These are phyloP conservation scores for Trachelus iudaicus DNA, from an alignment of 2,888 invertebrate species.

Conservation along the genomic window DNA sequence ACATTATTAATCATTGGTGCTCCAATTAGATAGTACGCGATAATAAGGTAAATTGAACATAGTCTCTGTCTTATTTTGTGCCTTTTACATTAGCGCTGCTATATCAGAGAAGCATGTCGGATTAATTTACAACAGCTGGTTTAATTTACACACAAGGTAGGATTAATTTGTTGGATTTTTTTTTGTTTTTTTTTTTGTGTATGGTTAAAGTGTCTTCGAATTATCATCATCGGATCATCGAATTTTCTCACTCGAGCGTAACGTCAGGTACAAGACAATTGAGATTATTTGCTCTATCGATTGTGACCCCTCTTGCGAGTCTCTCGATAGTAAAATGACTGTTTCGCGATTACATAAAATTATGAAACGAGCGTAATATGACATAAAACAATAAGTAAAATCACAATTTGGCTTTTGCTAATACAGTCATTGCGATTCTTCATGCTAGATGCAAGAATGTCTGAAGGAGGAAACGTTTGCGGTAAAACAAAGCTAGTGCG, in stretches of 20 bases:
- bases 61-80: not conserved
- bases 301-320: not conserved
- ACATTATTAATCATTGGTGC: not conserved
- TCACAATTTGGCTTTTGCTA: slow-evolving; percentile 2
- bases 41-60: not conserved
- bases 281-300: not conserved
- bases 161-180: too few species aligned
- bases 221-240: not conserved
- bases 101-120: slow-evolving; percentile 3
- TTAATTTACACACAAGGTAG: not conserved
- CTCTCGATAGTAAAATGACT: not conserved
- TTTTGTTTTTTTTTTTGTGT: not conserved
- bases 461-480: slow-evolving; percentile 18
- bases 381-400: not conserved
- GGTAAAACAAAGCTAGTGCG: slow-evolving; percentile 41
- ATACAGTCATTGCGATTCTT: slow-evolving; percentile 23
- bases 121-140: slow-evolving; percentile 1
- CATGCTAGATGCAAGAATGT: slow-evolving; percentile 37
- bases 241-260: not conserved
- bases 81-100: not conserved
- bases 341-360: not conserved
- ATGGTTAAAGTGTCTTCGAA: not conserved
- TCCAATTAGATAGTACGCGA: not conserved
- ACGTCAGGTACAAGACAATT: not conserved
- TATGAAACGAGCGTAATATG: not conserved